phyloP scores from a whole-genome alignment of 2,797 vertebrate genomes.

The Lagorchestes hirsutus region DNA sequence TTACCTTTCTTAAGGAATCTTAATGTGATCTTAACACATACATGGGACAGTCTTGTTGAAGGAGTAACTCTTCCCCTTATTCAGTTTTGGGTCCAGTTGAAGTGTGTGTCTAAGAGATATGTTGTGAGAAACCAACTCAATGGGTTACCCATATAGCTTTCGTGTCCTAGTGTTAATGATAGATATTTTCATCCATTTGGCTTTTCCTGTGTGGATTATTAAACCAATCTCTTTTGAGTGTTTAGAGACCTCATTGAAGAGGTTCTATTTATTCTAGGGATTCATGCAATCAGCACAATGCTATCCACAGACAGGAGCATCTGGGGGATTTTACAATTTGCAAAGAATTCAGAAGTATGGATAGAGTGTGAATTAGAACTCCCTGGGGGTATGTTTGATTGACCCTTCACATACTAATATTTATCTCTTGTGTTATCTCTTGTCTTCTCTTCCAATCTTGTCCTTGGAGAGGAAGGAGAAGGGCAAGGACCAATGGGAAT shows the following conservation, averaged over 20 bases:
- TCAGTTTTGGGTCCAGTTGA: not conserved
- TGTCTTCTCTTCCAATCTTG: not conserved
- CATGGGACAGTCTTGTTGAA: not conserved
- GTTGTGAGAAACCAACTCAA: not conserved
- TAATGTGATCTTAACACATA: not conserved
- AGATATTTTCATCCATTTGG: not conserved
- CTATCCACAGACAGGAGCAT: not conserved
- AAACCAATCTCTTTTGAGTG: not conserved
- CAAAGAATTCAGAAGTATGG: not conserved
- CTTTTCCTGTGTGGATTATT: not conserved
- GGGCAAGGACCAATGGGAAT: not conserved
- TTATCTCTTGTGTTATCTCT: not conserved
- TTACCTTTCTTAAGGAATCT: not conserved
- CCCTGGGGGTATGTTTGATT: not conserved
- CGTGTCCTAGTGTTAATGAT: not conserved
- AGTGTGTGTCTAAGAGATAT: not conserved
- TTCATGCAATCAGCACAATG: not conserved
- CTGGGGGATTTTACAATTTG: not conserved
- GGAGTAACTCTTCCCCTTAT: not conserved
- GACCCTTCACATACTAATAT: not conserved
- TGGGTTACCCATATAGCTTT: not conserved
- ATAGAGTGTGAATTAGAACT: not conserved
- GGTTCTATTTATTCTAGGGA: not conserved
- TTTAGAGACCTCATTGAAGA: not conserved
- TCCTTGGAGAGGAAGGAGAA: not conserved